Evolutionary conservation across 2,797 vertebrate genomes (phyloP).

Genomic region (Cottoperca gobio): DNA sequence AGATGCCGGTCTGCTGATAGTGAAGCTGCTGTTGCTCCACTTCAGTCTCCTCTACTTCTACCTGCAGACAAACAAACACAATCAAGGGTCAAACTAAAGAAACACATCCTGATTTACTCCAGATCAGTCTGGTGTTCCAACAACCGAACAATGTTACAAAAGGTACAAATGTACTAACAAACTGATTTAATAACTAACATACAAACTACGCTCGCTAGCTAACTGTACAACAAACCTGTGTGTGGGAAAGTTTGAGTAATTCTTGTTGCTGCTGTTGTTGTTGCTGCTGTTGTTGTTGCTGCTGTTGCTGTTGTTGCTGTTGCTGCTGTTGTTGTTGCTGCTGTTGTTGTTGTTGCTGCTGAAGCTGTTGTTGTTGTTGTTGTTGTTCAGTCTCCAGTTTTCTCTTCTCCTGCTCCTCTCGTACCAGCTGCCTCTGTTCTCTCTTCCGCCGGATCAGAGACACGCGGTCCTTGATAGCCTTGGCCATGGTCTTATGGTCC

Average conservation of each 20-base stretch:
- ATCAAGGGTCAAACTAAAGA: no score
- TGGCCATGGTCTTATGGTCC: slow-evolving; percentile 99
- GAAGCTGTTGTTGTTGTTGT: slow-evolving; percentile 9
- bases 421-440: slow-evolving; percentile 93
- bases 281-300: background rate
- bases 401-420: slow-evolving; percentile 94
- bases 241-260: slow-evolving; percentile 51
- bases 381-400: slow-evolving; percentile 69
- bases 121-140: background rate
- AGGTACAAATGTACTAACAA: background rate
- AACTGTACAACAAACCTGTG: slow-evolving; percentile 65
- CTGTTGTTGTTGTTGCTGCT: slow-evolving; percentile 27
- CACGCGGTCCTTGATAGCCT: slow-evolving; percentile 98
- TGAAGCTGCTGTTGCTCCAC: slow-evolving; percentile 72
- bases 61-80: slow-evolving; percentile 66
- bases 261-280: slow-evolving; percentile 44
- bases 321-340: slow-evolving; percentile 5
- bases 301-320: background rate
- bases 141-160: background rate
- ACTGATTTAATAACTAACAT: background rate
- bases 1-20: slow-evolving; percentile 70
- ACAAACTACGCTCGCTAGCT: background rate
- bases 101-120: no score
- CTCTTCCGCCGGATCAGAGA: slow-evolving; percentile 95
- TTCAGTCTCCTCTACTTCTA: slow-evolving; percentile 72